Percentiles rank a stretch among this genome's conserved stretches.
Evolutionary conservation across 2,888 invertebrate genomes (phyloP).

Genomic region (Parasteatoda lunata): DNA sequence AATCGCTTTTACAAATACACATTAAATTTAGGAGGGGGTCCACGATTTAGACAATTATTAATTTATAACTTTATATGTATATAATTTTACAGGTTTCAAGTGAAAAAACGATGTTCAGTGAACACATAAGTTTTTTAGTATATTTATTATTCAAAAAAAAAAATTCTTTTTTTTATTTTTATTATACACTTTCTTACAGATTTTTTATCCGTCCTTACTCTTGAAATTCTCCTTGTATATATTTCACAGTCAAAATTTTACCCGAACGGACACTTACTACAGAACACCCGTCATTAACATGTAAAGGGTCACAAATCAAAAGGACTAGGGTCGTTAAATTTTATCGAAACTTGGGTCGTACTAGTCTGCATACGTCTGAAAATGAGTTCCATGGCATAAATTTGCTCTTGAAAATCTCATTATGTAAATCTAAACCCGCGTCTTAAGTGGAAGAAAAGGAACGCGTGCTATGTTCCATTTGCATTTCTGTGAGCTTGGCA

Average conservation of each 20-base stretch:
- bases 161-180: too few species aligned
- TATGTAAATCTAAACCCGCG: neutral
- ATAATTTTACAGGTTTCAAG: too few species aligned
- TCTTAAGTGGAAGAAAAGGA: neutral
- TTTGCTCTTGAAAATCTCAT: conserved; percentile 2
- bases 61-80: too few species aligned
- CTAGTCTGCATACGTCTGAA: neutral
- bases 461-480: neutral
- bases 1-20: too few species aligned
- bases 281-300: neutral
- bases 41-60: too few species aligned
- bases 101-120: too few species aligned
- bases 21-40: too few species aligned
- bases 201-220: neutral
- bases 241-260: neutral
- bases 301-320: neutral
- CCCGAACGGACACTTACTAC: neutral
- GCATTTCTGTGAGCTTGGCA: neutral
- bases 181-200: too few species aligned
- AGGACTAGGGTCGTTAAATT: neutral
- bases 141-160: too few species aligned
- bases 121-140: too few species aligned
- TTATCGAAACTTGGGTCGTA: neutral
- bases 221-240: neutral
- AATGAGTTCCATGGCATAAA: neutral